Base-by-base conservation (phyloP, 2,888 invertebrate genomes). In the Drosophila antonietae region DNA sequence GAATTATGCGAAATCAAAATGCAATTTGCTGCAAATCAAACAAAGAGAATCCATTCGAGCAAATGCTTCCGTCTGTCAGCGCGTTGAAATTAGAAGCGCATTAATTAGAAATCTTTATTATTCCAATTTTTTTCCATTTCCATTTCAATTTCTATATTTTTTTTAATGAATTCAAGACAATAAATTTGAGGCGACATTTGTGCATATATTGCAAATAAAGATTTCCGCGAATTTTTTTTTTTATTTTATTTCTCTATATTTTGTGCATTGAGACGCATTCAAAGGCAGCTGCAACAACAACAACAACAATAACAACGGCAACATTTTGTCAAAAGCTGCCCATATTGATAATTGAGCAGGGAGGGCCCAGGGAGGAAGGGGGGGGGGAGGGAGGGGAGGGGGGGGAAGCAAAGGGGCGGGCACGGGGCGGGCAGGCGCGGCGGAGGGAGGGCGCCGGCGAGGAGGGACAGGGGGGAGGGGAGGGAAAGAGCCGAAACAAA, bases 71-170 rank as follows among this genome's bases (percentile, higher is more conserved):
- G 89, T 89, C 86, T 88, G 88, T 83, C 88, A 77, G 58, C 59
- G 64, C 52, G 51, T 49, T 70, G 86, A 88, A 85, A 89, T 88
- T 87, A 89, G 89, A 84, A 82, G 88, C 88, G 89, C 89, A 85
- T 89, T 85, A 89, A 85, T 85, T 85, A 88, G 83, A 80, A 80
- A 75, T 88, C 74, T 83, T 76, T 88, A 88, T 85, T 89, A 85
- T 82, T 85, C 60, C 60, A 57, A 68, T 73, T 76, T 66, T 33
- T 64, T 60, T 57, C 53, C 52, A 52, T 52, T 55, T 56, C 28
- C 33, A 51, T 63, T 64, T 59, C 55, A 49, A 31, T 63, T 64
- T 66, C 49, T 44, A 43, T 64, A 65, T 47, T n/a, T 51, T 73
- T 73, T 56, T 72, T 58, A 57, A 56, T 61, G 43, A 53, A 66